Conservation (phyloP, 2,888 invertebrate genomes). For the Agriopis aurantiaria region DNA sequence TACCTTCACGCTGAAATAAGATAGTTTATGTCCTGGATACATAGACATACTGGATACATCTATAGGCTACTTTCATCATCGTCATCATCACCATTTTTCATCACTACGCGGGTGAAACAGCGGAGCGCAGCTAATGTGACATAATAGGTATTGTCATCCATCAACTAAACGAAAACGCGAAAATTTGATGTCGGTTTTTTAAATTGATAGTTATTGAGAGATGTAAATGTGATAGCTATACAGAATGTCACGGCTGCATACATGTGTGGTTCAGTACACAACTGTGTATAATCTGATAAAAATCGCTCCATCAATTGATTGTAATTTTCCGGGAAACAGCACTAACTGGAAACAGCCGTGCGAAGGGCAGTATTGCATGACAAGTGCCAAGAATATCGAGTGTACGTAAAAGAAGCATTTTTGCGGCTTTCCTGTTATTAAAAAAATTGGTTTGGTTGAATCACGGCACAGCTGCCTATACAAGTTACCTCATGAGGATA, state of each 20-base stretch:
- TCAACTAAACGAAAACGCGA: too few relatives aligned
- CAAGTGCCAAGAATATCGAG: conserved; percentile 14
- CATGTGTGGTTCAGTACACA: conserved; percentile 14
- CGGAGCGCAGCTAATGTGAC: too few relatives aligned
- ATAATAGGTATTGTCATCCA: too few relatives aligned
- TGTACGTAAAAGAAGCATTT: conserved; percentile 5
- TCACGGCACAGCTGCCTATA: background rate
- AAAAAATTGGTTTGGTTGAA: conserved; percentile 5
- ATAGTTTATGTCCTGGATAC: too few relatives aligned
- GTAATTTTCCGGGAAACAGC: conserved; percentile 33
- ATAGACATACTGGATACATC: too few relatives aligned
- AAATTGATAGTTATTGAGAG: too few relatives aligned
- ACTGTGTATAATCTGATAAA: conserved; percentile 29
- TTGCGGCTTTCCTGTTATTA: conserved; percentile 9
- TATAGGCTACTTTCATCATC: too few relatives aligned
- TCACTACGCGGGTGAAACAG: too few relatives aligned
- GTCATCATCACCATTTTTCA: too few relatives aligned
- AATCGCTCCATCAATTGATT: conserved; percentile 32
- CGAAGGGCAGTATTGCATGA: conserved; percentile 22
- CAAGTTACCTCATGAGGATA: background rate
- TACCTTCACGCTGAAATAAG: too few relatives aligned
- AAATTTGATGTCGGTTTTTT: too few relatives aligned
- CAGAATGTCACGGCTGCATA: background rate
- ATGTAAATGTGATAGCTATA: background rate
- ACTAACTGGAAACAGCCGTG: conserved; percentile 29